These are phyloP conservation scores for Stramonita haemastoma DNA, from an alignment of 2,888 invertebrate genomes.

Conservation along the genomic window DNA sequence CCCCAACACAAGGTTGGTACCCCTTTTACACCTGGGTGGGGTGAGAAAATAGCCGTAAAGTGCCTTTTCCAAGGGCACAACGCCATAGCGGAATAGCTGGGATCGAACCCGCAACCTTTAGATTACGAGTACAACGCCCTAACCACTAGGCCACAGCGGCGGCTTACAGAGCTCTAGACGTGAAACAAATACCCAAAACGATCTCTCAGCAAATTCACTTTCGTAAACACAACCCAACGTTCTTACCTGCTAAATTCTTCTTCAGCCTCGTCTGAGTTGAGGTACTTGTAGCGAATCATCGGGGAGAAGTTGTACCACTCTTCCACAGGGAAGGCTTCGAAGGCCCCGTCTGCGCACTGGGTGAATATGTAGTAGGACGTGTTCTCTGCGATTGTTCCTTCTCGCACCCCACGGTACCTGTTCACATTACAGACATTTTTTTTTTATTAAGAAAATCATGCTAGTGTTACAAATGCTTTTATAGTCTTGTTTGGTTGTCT, in stretches of 20 bases:
- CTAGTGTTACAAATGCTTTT: too few relatives aligned
- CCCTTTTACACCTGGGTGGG: too few relatives aligned
- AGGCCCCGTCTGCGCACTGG: conserved; percentile 95
- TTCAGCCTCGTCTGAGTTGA: conserved; percentile 98
- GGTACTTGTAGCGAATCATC: conserved; percentile 91
- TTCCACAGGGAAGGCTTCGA: conserved; percentile 95
- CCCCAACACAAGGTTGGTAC: too few relatives aligned
- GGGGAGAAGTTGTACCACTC: conserved; percentile 96
- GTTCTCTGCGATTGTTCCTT: conserved; percentile 97
- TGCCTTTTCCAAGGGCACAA: too few relatives aligned
- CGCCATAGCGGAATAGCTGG: too few relatives aligned
- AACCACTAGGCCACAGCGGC: too few relatives aligned
- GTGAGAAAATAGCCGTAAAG: too few relatives aligned
- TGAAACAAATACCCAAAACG: background rate
- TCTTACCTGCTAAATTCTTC: conserved; percentile 93
- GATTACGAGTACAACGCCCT: too few relatives aligned
- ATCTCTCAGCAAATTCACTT: background rate
- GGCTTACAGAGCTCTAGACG: too few relatives aligned
- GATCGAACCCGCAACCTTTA: too few relatives aligned
- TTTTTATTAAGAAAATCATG: background rate
- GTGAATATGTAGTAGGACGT: conserved; percentile 98
- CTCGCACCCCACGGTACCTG: conserved; percentile 92
- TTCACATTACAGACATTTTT: background rate
- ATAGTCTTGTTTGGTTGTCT: too few relatives aligned
- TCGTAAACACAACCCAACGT: background rate